Conservation (phyloP, 2,888 invertebrate genomes). For the Acleris literana region DNA sequence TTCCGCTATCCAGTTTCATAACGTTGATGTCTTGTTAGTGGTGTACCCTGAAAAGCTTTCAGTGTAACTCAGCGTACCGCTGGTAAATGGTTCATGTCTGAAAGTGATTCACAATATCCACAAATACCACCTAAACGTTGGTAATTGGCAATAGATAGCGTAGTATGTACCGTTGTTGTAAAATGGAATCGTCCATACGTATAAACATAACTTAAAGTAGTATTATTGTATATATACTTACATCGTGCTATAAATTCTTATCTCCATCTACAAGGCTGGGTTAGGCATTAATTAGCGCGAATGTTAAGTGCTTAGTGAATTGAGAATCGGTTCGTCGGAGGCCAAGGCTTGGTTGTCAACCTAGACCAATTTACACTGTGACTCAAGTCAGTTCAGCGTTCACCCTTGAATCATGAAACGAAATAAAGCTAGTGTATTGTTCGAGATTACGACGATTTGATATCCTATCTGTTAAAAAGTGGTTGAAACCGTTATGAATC, state of each 20-base stretch:
- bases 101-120: conserved; percentile 2
- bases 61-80: conserved; percentile 26
- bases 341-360: conserved; percentile 8
- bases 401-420: background rate
- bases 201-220: background rate
- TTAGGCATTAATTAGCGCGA: conserved; percentile 20
- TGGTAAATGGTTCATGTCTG: conserved; percentile 13
- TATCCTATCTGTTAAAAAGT: no score
- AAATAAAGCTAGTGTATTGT: background rate
- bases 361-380: conserved; percentile 18
- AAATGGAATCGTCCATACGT: conserved; percentile 4
- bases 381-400: conserved; percentile 1
- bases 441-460: background rate
- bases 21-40: no score
- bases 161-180: background rate
- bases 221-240: background rate
- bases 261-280: conserved; percentile 1
- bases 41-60: conserved; percentile 27
- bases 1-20: no score
- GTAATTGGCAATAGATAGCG: conserved; percentile 26
- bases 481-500: no score
- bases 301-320: conserved; percentile 19
- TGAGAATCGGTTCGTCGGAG: conserved; percentile 6
- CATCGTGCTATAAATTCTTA: conserved; percentile 1
- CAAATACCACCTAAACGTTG: conserved; percentile 5